Evolutionary conservation across 2,113 vertebrate genomes (phyloP), one percentile per base, ranked within the genome.

Genomic region (Marmota flaviventris): DNA sequence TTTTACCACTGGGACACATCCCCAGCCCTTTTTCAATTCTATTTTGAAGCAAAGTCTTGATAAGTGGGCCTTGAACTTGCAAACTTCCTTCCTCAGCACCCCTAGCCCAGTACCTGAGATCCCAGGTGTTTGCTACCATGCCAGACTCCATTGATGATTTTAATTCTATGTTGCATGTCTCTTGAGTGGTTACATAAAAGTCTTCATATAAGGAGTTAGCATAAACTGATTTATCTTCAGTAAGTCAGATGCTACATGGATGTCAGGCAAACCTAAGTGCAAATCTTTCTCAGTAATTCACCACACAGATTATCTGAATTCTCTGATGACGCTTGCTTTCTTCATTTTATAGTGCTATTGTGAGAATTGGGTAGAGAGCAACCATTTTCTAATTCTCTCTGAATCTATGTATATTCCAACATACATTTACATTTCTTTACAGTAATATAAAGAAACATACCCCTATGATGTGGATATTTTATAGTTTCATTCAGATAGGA

Each of bases 221-320:
- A 4, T 89, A 63, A 91, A 83, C 9, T 86, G 37, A 37, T 92
- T 94, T 94, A 45, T 92, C 79, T 67, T 90, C 61, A 37, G 5
- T 82, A 34, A 17, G 75, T 29, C 27, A 83, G 37, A 34, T 85
- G 10, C 53, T 69, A 58, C 6, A 2, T 13, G 63, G 45, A 29
- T 42, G 18, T 94, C 75, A 94, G 3, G 32, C 65, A 94, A 78
- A 84, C 61, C 83, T 88, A 34, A 88, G 78, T 94, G 88, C 56
- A 76, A 20, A 65, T 78, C 58, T 25, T 32, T 14, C 11, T 37
- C 8, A n/a, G 53, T 75, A 34, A 70, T 7, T 89, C 14, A 32
- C 56, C 75, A 7, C 29, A 12, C 67, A 90, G 48, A 92, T 86
- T 89, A 86, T n/a, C 76, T 90, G 56, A 77, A 81, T 78, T 93